phyloP scores from a whole-genome alignment of 1,140 invertebrate species.

The Probaryconus sp. region DNA sequence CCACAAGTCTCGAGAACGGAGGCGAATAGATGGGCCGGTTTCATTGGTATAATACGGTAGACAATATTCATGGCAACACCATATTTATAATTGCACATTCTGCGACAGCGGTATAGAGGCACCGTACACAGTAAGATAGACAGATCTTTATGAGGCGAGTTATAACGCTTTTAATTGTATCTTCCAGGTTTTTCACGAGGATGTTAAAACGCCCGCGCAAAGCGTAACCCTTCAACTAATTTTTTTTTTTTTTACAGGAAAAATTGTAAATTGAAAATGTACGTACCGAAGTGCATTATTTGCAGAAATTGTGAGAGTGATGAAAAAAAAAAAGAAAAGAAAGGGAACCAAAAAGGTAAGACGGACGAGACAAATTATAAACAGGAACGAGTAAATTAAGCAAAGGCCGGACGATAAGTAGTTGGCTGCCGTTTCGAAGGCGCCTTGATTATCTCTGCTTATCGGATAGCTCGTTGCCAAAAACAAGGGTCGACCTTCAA shows the following conservation, averaged over 20 bases:
- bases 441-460: constrained; percentile 69
- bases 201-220: too few relatives aligned
- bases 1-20: constrained; percentile 18
- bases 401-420: constrained; percentile 64
- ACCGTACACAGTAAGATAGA: constrained; percentile 65
- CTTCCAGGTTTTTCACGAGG: too few relatives aligned
- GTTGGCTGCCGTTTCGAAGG: constrained; percentile 47
- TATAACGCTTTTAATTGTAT: not conserved
- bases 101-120: too few relatives aligned
- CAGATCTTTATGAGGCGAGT: constrained; percentile 38
- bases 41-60: constrained; percentile 35
- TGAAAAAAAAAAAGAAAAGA: constrained; percentile 5
- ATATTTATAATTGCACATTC: constrained; percentile 69
- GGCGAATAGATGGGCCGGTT: constrained; percentile 24
- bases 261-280: too few relatives aligned
- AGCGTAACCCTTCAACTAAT: too few relatives aligned
- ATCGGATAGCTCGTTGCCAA: constrained; percentile 61
- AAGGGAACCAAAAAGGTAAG: not conserved
- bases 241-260: too few relatives aligned
- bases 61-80: constrained; percentile 32
- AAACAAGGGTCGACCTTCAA: constrained; percentile 59
- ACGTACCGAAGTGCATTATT: too few relatives aligned
- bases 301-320: constrained; percentile 9
- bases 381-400: constrained; percentile 65
- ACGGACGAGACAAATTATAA: constrained; percentile 28